phyloP scores from a whole-genome alignment of 2,888 invertebrate species.

The Acleris sparsana region DNA sequence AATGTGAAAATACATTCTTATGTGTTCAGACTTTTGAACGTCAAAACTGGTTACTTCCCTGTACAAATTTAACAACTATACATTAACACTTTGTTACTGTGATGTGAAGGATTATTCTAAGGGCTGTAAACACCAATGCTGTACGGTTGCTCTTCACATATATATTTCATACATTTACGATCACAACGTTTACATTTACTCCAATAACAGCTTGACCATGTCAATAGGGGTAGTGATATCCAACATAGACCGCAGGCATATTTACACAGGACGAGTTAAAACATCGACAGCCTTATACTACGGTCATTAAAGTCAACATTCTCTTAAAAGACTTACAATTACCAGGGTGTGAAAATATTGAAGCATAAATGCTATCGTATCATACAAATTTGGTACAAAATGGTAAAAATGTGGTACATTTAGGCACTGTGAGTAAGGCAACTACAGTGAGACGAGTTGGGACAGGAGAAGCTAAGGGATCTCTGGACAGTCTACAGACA shows the following conservation, averaged over 20 bases:
- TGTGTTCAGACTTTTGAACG: slow-evolving; percentile 82
- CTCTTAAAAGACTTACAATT: slow-evolving; percentile 62
- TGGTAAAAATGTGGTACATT: slow-evolving; percentile 64
- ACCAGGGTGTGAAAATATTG: slow-evolving; percentile 71
- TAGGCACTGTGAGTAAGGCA: slow-evolving; percentile 94
- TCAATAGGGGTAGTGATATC: slow-evolving; percentile 47
- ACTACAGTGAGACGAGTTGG: slow-evolving; percentile 89
- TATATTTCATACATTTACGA: slow-evolving; percentile 49
- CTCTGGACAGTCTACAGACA: slow-evolving; percentile 25
- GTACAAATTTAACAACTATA: slow-evolving; percentile 80
- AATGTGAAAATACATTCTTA: slow-evolving; percentile 81
- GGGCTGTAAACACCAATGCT: slow-evolving; percentile 37
- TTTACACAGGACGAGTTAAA: slow-evolving; percentile 35
- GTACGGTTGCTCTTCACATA: slow-evolving; percentile 29
- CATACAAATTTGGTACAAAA: slow-evolving; percentile 80
- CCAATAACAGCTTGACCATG: slow-evolving; percentile 47
- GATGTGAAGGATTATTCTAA: slow-evolving; percentile 69
- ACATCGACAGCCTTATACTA: slow-evolving; percentile 44
- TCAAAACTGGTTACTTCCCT: slow-evolving; percentile 76
- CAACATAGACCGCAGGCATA: slow-evolving; percentile 33
- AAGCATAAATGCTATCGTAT: slow-evolving; percentile 71
- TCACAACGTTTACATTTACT: slow-evolving; percentile 48
- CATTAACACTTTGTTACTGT: slow-evolving; percentile 79
- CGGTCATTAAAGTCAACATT: slow-evolving; percentile 59
- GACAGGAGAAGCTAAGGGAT: slow-evolving; percentile 43